Base-by-base conservation (phyloP, 2,888 invertebrate genomes). In the Cheiracanthium punctorium region DNA sequence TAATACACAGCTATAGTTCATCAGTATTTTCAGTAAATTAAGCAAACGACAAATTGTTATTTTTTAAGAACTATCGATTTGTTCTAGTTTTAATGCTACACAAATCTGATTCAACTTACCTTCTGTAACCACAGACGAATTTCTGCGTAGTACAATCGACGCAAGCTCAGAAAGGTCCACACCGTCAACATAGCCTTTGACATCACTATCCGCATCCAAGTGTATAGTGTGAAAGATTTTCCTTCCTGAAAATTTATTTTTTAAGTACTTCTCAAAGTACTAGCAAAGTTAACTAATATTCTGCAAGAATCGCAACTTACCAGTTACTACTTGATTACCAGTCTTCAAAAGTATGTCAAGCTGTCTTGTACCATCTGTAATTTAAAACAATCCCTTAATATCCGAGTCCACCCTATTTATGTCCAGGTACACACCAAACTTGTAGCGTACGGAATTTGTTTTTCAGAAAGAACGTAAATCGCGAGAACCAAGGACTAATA, bases 171-270 rank as follows among this genome's bases (percentile, higher is more conserved):
- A 86, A 12, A 89, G 70, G 24, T 89, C 82, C 28, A 89, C 81
- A 41, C 88, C 88, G 74, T 89, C 82, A 8, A 88, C 81, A 12
- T 52, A 65, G 20, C 89, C 88, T 17, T 37, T 32, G 24, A 89
- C 87, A 20, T 20, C 37, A 67, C 82, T 88, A 29, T 88, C 65
- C 8, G 58, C 80, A 58, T 76, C 82, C 65, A 89, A 67, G 30
- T 88, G 88, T 29, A 89, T 82, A 20, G 70, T 65, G 28, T 79
- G 67, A 41, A 89, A 88, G 2, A 71, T 76, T 43, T 89, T 89
- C 2, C n/a, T 30, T 0, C 88, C 85, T 85, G n/a, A 17, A 32
- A 30, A 30, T n/a, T 30, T 32, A 72, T 24, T 28, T 24, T 73
- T 0, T 4, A n/a, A n/a, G 28, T 5, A 48, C n/a, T 20, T 12